phyloP scores from a whole-genome alignment of 1,140 invertebrate genomes.

The Cyrtorhinus lividipennis region DNA sequence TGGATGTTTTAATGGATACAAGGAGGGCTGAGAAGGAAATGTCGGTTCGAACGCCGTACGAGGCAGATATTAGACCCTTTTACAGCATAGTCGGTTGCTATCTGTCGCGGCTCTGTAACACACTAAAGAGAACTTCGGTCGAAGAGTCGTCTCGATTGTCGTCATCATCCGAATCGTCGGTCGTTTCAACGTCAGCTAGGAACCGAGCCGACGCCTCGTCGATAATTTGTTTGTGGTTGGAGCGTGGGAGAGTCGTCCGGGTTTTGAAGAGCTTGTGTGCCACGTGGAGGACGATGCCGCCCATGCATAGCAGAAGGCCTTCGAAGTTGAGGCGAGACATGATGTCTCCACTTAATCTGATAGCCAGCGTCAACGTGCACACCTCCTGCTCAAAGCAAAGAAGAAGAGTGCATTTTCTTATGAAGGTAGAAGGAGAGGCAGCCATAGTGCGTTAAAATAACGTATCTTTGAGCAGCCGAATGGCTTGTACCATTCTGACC shows the following conservation, averaged over 20 bases:
- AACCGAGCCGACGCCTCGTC: slow-evolving; percentile 19
- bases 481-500: no score
- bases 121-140: slow-evolving; percentile 32
- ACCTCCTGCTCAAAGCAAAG: slow-evolving; percentile 60
- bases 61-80: no score
- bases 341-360: slow-evolving; percentile 68
- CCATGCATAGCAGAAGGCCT: slow-evolving; percentile 73
- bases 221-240: neutral
- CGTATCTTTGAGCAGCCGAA: no score
- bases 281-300: slow-evolving; percentile 78
- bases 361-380: slow-evolving; percentile 70
- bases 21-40: neutral
- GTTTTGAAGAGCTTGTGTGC: slow-evolving; percentile 48
- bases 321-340: slow-evolving; percentile 69
- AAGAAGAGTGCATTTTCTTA: neutral
- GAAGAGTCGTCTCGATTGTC: slow-evolving; percentile 29
- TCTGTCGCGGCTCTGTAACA: slow-evolving; percentile 33
- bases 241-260: slow-evolving; percentile 26
- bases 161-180: slow-evolving; percentile 31
- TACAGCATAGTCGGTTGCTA: slow-evolving; percentile 10
- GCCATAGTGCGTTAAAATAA: no score
- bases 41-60: neutral
- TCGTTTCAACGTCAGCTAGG: slow-evolving; percentile 30
- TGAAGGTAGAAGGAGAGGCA: neutral
- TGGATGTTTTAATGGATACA: no score